Percentiles rank a stretch among this genome's conserved stretches.
Evolutionary conservation across 2,888 invertebrate genomes (phyloP).

Genomic region (Phengaris arion): DNA sequence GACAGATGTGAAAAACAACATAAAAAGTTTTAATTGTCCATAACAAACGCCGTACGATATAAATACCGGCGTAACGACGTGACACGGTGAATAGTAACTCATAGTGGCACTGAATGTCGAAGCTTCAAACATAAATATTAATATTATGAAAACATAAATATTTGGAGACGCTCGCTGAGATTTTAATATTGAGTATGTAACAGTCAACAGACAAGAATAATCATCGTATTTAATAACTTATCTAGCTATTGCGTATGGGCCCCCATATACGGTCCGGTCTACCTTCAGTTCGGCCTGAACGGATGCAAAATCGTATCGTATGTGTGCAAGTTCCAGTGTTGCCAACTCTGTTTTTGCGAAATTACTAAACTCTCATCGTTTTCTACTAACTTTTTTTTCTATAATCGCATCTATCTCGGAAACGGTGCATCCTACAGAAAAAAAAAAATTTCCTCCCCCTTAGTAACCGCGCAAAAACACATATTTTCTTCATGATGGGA

Average conservation of each 20-base stretch:
- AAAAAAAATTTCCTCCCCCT: too few relatives aligned
- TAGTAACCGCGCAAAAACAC: too few relatives aligned
- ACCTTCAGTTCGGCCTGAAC: too few relatives aligned
- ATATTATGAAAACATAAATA: conserved; percentile 33
- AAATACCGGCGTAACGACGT: conserved; percentile 30
- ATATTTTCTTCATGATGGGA: too few relatives aligned
- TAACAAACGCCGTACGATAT: conserved; percentile 33
- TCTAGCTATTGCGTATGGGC: not conserved
- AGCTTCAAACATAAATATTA: conserved; percentile 31
- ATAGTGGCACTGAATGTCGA: conserved; percentile 35
- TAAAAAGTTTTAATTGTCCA: conserved; percentile 35
- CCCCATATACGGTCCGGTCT: too few relatives aligned
- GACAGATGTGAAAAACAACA: conserved; percentile 32
- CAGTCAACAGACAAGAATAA: conserved; percentile 13
- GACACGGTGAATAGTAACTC: conserved; percentile 22
- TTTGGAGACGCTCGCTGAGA: conserved; percentile 31
- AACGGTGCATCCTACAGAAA: too few relatives aligned
- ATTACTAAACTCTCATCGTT: too few relatives aligned
- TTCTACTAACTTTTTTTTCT: too few relatives aligned
- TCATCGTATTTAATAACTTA: conserved; percentile 20
- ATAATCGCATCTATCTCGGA: too few relatives aligned
- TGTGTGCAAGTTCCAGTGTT: too few relatives aligned
- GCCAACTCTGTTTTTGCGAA: too few relatives aligned
- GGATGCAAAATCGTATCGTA: too few relatives aligned
- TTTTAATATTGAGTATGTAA: conserved; percentile 23